Conservation (phyloP, 2,797 vertebrate species). For the Amphiprion clarkii region DNA sequence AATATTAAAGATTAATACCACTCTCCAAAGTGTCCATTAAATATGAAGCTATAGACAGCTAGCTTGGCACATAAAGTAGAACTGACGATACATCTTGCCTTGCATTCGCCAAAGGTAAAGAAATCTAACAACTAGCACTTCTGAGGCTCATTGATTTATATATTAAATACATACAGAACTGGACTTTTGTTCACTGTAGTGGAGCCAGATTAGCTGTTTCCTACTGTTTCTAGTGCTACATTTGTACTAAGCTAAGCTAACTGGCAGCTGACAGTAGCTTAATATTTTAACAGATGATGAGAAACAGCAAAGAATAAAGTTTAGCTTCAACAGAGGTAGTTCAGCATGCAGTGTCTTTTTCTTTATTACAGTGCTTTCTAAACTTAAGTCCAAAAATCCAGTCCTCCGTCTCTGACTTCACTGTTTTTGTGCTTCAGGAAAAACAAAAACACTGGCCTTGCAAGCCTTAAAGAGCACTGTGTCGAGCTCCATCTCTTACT, state of each 20-base stretch:
- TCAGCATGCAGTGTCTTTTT: neutral
- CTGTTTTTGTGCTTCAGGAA: constrained; percentile 58
- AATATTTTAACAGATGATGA: neutral
- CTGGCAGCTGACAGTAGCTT: neutral
- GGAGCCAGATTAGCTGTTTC: neutral
- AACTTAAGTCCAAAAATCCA: neutral
- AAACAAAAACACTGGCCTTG: constrained; percentile 39
- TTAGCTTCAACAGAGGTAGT: neutral
- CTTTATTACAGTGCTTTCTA: neutral
- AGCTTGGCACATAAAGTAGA: neutral
- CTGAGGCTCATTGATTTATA: neutral
- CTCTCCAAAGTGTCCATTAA: neutral
- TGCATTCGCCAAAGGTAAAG: too few species aligned
- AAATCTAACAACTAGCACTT: neutral
- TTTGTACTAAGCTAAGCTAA: neutral
- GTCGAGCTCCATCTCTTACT: constrained; percentile 16
- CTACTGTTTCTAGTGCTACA: neutral
- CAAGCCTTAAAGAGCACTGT: constrained; percentile 27
- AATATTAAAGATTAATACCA: neutral
- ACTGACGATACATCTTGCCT: neutral
- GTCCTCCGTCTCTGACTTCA: neutral
- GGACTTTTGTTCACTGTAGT: neutral
- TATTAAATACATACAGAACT: neutral
- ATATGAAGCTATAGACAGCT: neutral
- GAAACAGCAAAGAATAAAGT: constrained; percentile 1